Evolutionary conservation across 1,140 invertebrate species (phyloP).

Genomic region (Gryon sp.): DNA sequence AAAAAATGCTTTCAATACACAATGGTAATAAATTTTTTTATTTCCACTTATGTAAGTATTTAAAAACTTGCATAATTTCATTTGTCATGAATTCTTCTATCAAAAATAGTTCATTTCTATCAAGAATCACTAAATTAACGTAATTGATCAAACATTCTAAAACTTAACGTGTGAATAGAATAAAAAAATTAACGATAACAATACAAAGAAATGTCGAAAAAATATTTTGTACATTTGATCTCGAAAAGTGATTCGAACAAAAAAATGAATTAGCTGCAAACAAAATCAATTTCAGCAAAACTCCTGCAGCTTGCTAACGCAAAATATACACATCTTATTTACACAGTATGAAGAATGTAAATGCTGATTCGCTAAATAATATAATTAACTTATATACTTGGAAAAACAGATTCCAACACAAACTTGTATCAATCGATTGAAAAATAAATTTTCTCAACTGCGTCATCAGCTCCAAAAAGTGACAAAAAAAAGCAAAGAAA

Average conservation of each 20-base stretch:
- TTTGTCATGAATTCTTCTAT: too few relatives aligned
- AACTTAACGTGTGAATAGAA: too few relatives aligned
- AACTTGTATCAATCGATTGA: conserved; percentile 1
- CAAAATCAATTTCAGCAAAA: conserved; percentile 65
- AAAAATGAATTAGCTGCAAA: conserved; percentile 60
- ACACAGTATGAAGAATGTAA: conserved; percentile 50
- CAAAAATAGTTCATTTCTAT: too few relatives aligned
- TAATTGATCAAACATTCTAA: too few relatives aligned
- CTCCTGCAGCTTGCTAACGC: conserved; percentile 58
- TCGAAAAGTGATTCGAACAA: background rate
- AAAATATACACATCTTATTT: conserved; percentile 47
- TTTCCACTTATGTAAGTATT: too few relatives aligned
- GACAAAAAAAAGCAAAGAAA: conserved; percentile 49
- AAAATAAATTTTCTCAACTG: conserved; percentile 37
- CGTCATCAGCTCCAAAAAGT: conserved; percentile 40
- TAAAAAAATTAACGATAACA: too few relatives aligned
- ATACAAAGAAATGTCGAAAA: too few relatives aligned
- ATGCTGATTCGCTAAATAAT: conserved; percentile 33
- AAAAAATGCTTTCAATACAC: too few relatives aligned
- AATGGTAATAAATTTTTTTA: too few relatives aligned
- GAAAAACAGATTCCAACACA: conserved; percentile 54
- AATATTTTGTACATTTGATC: background rate
- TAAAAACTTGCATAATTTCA: too few relatives aligned
- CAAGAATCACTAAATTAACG: too few relatives aligned
- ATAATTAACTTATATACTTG: conserved; percentile 23